Conservation (phyloP, 2,113 vertebrate species). For the Aviceda subcristata region DNA sequence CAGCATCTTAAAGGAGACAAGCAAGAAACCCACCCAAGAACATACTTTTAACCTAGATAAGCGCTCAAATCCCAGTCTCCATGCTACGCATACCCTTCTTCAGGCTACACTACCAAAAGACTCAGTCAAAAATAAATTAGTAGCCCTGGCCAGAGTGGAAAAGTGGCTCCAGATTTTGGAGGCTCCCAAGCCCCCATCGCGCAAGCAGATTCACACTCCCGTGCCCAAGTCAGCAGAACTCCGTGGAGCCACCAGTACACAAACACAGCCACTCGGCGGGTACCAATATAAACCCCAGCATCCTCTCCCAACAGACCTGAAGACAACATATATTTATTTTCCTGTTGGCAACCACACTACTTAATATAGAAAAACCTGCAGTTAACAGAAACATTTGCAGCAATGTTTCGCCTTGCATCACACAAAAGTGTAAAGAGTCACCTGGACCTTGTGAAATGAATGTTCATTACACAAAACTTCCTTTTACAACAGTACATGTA, state of each 20-base stretch:
- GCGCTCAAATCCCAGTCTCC: background rate
- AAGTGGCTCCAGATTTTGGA: background rate
- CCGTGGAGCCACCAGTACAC: background rate
- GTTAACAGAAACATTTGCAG: background rate
- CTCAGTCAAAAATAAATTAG: background rate
- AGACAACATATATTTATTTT: background rate
- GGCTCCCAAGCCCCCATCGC: background rate
- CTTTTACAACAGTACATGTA: background rate
- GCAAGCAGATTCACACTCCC: background rate
- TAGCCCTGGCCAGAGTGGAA: background rate
- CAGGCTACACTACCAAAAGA: background rate
- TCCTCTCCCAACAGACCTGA: background rate
- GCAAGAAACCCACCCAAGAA: background rate
- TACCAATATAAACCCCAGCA: background rate
- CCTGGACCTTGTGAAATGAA: background rate
- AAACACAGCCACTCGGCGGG: fast-evolving
- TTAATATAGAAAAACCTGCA: background rate
- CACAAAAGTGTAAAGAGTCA: background rate
- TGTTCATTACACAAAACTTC: background rate
- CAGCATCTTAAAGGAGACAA: background rate
- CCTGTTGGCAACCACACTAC: background rate
- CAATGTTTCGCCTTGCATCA: background rate
- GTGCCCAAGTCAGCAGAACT: background rate
- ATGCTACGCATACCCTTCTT: background rate
- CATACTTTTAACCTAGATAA: background rate